Conservation (phyloP, 1,140 invertebrate species). For the Leptoteleia sp. region DNA sequence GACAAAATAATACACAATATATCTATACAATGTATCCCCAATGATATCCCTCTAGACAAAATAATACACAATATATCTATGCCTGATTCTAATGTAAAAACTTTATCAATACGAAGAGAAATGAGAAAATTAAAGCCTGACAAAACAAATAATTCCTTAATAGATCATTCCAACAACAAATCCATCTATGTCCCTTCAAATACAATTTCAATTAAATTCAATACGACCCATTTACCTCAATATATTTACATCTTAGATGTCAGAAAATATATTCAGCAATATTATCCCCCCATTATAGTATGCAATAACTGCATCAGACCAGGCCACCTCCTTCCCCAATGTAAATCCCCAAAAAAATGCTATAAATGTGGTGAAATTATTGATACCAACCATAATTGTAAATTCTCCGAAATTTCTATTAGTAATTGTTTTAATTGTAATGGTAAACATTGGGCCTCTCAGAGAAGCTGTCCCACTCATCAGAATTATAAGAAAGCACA, state of each 20-base stretch:
- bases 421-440: background rate
- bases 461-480: background rate
- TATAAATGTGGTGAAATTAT: background rate
- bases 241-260: background rate
- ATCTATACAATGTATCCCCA: too few species aligned
- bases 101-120: too few species aligned
- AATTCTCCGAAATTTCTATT: too few species aligned
- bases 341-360: background rate
- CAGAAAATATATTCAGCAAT: background rate
- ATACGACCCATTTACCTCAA: background rate
- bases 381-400: background rate
- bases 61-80: too few species aligned
- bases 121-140: too few species aligned
- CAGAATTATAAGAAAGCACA: background rate
- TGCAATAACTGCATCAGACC: conserved; percentile 5
- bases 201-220: conserved; percentile 8
- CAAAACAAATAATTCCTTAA: too few species aligned
- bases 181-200: too few species aligned
- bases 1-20: too few species aligned
- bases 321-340: background rate
- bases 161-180: too few species aligned
- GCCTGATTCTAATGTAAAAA: too few species aligned
- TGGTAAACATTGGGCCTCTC: background rate
- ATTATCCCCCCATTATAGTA: background rate
- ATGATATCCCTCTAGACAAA: too few species aligned